Conservation (phyloP, 1,140 invertebrate genomes). For the Drosophila orena region DNA sequence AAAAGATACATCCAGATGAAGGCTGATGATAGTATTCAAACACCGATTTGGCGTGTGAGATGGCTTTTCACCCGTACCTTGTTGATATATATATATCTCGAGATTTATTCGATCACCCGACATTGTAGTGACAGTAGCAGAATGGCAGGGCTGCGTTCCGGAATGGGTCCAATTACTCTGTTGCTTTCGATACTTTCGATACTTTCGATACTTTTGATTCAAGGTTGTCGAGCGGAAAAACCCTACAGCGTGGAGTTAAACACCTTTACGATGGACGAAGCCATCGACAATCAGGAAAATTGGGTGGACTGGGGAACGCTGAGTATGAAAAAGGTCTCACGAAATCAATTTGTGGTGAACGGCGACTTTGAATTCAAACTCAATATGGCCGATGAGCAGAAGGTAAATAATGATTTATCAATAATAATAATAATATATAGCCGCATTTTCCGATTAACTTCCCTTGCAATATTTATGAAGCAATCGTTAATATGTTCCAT, state of each 20-base stretch:
- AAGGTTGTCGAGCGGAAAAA: slow-evolving; percentile 31
- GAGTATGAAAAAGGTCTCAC: slow-evolving; percentile 65
- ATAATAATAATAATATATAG: no score
- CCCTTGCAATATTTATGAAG: no score
- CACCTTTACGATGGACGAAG: slow-evolving; percentile 38
- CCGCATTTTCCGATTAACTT: no score
- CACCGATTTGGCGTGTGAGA: slow-evolving; percentile 21
- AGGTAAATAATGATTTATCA: slow-evolving; percentile 36
- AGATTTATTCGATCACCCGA: neutral
- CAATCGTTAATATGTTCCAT: neutral
- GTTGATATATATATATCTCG: neutral
- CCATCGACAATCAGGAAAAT: slow-evolving; percentile 44
- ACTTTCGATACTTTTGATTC: slow-evolving; percentile 14
- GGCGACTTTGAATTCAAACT: slow-evolving; percentile 61
- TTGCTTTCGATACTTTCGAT: neutral
- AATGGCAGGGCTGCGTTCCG: slow-evolving; percentile 33
- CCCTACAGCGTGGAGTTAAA: slow-evolving; percentile 64
- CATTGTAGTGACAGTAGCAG: slow-evolving; percentile 14
- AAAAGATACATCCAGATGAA: neutral
- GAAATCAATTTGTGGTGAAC: slow-evolving; percentile 54
- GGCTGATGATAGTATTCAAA: neutral
- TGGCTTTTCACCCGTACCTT: neutral
- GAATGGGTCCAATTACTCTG: neutral
- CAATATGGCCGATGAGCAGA: slow-evolving; percentile 65
- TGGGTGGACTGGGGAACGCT: slow-evolving; percentile 68